phyloP scores from a whole-genome alignment of 2,113 vertebrate genomes.

The Elephantulus edwardii region DNA sequence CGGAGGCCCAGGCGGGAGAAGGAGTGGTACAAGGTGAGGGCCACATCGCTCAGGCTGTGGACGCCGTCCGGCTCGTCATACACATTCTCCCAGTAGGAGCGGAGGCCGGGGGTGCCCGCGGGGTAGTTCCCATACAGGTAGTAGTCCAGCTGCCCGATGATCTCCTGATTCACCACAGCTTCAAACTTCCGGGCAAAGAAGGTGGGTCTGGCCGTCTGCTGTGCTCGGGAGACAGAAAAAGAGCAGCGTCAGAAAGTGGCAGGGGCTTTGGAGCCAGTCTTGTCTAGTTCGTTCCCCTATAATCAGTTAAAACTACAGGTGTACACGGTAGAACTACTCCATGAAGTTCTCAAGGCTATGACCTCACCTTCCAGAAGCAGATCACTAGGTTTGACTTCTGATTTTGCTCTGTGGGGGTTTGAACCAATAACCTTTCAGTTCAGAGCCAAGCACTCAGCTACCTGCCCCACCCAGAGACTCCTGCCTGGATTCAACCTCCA shows the following conservation, averaged over 20 bases:
- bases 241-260: background rate
- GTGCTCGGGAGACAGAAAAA: conserved; percentile 55
- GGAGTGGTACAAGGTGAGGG: conserved; percentile 93
- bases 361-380: background rate
- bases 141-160: conserved; percentile 95
- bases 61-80: conserved; percentile 93
- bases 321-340: background rate
- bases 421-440: background rate
- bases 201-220: conserved; percentile 97
- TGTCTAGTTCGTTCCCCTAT: too few species aligned
- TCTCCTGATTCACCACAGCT: conserved; percentile 97
- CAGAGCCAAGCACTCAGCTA: background rate
- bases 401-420: background rate
- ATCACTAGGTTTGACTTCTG: background rate
- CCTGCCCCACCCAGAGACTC: background rate
- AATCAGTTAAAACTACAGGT: too few species aligned
- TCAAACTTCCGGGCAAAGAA: conserved; percentile 99
- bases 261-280: background rate
- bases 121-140: conserved; percentile 94
- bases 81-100: conserved; percentile 95
- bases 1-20: conserved; percentile 92
- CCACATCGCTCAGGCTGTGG: conserved; percentile 89
- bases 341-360: too few species aligned
- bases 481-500: background rate
- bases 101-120: conserved; percentile 87